A percentile compares a stretch with the other conserved stretches of the same genome.
phyloP scores from a whole-genome alignment of 2,888 invertebrate genomes.

The Ophonus ardosiacus region DNA sequence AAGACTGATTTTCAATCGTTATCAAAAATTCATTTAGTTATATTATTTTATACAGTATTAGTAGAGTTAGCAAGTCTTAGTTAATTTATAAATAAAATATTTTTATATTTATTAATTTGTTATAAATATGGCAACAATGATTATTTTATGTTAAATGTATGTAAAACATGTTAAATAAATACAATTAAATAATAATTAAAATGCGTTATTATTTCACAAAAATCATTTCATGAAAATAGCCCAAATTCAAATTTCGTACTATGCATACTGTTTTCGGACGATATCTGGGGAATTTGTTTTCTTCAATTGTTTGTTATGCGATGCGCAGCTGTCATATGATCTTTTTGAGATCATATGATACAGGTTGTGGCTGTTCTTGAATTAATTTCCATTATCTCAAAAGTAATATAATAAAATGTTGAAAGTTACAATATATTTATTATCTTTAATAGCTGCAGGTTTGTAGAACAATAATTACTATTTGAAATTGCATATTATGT shows the following conservation, averaged over 20 bases:
- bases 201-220: neutral
- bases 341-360: conserved; percentile 46
- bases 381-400: neutral
- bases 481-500: conserved; percentile 12
- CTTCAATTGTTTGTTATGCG: neutral
- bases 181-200: neutral
- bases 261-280: neutral
- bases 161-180: neutral
- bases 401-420: conserved; percentile 62
- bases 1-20: neutral
- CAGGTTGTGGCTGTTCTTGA: conserved; percentile 5
- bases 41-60: neutral
- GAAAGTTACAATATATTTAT: conserved; percentile 62
- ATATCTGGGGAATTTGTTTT: neutral
- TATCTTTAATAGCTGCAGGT: conserved; percentile 65
- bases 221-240: neutral
- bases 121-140: neutral
- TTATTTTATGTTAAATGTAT: neutral
- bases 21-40: neutral
- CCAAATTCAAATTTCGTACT: neutral
- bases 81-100: neutral
- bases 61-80: neutral
- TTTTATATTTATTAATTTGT: neutral
- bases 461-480: conserved; percentile 42
- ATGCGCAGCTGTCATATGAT: conserved; percentile 50